A percentile compares a stretch with the other conserved stretches of the same genome.
phyloP scores from a whole-genome alignment of 2,888 invertebrate species.

The Argyresthia albistria region DNA sequence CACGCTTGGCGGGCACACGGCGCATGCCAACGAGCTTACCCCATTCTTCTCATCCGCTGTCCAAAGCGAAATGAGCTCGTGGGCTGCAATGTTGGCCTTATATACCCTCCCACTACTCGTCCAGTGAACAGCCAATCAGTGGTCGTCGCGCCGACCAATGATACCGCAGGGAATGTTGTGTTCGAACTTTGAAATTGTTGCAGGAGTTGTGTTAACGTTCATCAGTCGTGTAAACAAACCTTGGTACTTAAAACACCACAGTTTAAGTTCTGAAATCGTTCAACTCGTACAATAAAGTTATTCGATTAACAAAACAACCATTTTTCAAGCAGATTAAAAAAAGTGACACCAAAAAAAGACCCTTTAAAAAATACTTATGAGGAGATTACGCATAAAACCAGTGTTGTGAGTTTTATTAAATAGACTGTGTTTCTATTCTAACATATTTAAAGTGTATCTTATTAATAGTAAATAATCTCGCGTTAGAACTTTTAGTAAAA shows the following conservation, averaged over 20 bases:
- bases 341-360: slow-evolving; percentile 1
- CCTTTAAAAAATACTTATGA: neutral
- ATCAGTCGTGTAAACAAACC: neutral
- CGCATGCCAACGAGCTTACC: slow-evolving; percentile 54
- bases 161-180: neutral
- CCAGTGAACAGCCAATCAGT: slow-evolving; percentile 17
- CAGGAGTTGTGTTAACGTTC: neutral
- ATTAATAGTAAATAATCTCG: neutral
- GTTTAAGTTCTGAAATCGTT: neutral
- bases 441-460: neutral
- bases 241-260: neutral
- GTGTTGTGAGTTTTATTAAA: slow-evolving; percentile 6
- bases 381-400: neutral
- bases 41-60: slow-evolving; percentile 45
- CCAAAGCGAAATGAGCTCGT: slow-evolving; percentile 18
- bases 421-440: slow-evolving; percentile 4
- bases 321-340: neutral
- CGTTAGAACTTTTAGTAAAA: neutral
- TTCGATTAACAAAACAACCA: neutral
- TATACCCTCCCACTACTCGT: slow-evolving; percentile 23
- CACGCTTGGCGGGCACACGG: slow-evolving; percentile 73
- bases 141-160: neutral
- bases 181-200: neutral
- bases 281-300: neutral
- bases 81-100: slow-evolving; percentile 24